Conservation (phyloP, 1,140 invertebrate species). For the Prorops nasuta region DNA sequence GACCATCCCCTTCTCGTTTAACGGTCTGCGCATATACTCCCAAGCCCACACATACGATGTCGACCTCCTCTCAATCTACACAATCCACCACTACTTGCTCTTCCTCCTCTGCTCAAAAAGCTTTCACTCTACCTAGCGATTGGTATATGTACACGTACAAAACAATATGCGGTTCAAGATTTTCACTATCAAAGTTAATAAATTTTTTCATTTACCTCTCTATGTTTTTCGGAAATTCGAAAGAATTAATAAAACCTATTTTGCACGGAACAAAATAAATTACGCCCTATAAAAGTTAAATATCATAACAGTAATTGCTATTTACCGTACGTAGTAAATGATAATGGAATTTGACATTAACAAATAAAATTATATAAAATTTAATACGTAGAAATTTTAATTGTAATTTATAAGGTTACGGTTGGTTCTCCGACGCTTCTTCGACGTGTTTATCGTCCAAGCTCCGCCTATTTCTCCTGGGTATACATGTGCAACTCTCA, state of each 20-base stretch:
- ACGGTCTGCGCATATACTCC: slow-evolving; percentile 22
- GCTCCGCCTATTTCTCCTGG: slow-evolving; percentile 26
- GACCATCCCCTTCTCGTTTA: slow-evolving; percentile 28
- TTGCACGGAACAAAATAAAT: neutral
- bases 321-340: slow-evolving; percentile 19
- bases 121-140: neutral
- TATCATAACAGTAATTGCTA: slow-evolving; percentile 10
- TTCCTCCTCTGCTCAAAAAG: neutral
- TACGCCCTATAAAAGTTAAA: neutral
- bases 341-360: neutral
- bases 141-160: slow-evolving; percentile 11
- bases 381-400: neutral
- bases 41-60: neutral
- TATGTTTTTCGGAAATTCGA: too few species aligned
- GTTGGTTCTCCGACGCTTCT: slow-evolving; percentile 19
- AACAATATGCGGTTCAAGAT: neutral
- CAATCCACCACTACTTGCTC: neutral
- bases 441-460: slow-evolving; percentile 18
- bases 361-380: neutral
- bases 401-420: too few species aligned
- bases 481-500: slow-evolving; percentile 28
- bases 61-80: neutral
- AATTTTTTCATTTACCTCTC: too few species aligned
- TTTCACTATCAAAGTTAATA: too few species aligned
- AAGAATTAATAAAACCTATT: too few species aligned